phyloP scores from a whole-genome alignment of 2,797 vertebrate species.

The Petrocephalus schoutedeni region DNA sequence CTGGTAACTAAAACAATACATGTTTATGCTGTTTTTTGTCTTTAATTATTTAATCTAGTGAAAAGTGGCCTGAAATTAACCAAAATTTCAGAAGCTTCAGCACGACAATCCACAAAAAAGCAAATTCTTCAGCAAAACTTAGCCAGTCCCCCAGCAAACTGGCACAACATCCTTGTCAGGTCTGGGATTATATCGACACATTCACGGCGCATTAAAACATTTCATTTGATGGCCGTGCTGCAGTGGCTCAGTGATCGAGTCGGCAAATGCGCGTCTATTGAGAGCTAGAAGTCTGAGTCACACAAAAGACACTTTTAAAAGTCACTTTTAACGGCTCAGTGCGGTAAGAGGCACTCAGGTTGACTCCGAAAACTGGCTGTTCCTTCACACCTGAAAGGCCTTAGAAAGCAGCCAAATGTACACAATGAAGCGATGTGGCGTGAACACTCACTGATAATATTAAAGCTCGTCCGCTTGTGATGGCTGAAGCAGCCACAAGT shows the following conservation, averaged over 20 bases:
- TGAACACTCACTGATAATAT: neutral
- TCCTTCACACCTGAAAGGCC: constrained; percentile 4
- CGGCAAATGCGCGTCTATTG: neutral
- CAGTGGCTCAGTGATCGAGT: neutral
- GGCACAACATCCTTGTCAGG: neutral
- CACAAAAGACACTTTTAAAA: neutral
- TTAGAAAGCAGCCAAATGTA: neutral
- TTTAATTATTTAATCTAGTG: neutral
- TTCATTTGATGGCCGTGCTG: neutral
- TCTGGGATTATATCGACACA: neutral
- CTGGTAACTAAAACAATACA: neutral
- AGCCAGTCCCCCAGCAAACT: neutral
- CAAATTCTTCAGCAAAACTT: neutral
- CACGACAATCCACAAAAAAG: neutral
- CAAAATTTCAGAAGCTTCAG: neutral
- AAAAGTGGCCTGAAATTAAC: neutral
- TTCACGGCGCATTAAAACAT: constrained; percentile 1
- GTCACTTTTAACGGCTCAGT: neutral
- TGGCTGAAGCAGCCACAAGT: neutral
- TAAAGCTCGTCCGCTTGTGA: neutral
- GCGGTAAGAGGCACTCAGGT: neutral
- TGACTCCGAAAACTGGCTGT: neutral
- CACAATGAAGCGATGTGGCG: neutral
- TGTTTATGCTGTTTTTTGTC: neutral
- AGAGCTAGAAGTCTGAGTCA: constrained; percentile 13